Conservation (phyloP, 1,140 invertebrate species). For the Prorops nasuta region DNA sequence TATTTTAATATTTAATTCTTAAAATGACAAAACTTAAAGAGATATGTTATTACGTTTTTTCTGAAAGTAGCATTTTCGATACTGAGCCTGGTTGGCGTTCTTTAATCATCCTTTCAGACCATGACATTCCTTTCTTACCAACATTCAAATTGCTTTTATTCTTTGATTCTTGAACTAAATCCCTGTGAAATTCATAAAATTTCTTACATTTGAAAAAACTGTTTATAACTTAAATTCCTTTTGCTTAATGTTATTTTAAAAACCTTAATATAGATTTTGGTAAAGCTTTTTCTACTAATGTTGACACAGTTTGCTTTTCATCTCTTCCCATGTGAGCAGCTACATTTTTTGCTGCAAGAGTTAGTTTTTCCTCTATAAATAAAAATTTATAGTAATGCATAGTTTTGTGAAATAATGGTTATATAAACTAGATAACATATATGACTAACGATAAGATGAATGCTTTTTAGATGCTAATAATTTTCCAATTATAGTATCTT, state of each 20-base stretch:
- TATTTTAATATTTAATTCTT: background rate
- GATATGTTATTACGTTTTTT: background rate
- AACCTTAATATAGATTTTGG: constrained; percentile 52
- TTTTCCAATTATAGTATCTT: constrained; percentile 3
- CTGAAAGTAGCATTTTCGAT: background rate
- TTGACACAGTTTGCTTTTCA: constrained; percentile 68
- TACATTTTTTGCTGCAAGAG: constrained; percentile 67
- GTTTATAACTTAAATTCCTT: background rate
- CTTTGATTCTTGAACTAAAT: constrained; percentile 1
- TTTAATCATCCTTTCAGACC: constrained; percentile 10
- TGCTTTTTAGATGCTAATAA: constrained; percentile 12
- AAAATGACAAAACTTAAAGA: background rate
- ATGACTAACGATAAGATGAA: background rate
- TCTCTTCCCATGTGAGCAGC: constrained; percentile 66
- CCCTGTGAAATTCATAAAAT: background rate
- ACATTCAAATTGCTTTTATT: too few species aligned
- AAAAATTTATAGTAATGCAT: constrained; percentile 7
- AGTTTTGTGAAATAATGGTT: constrained; percentile 1
- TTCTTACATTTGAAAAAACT: constrained; percentile 1
- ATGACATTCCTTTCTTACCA: constrained; percentile 5
- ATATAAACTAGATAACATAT: background rate
- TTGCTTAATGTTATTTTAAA: constrained; percentile 17
- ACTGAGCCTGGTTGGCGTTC: too few species aligned
- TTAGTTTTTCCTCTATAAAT: constrained; percentile 48
- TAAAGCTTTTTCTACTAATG: constrained; percentile 71